phyloP scores from a whole-genome alignment of 2,888 invertebrate genomes.

The Gordius sp. region DNA sequence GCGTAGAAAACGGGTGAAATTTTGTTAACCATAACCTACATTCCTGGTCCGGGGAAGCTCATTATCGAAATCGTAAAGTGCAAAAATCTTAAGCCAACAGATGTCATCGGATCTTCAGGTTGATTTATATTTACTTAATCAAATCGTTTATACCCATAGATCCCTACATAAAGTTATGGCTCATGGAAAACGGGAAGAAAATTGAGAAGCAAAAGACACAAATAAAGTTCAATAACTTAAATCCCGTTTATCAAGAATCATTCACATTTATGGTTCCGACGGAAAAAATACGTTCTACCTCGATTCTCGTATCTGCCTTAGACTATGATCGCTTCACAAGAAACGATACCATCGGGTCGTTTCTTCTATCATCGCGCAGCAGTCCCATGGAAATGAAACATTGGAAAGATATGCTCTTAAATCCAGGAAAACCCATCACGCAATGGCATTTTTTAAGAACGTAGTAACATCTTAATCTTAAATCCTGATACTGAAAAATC shows the following conservation, averaged over 20 bases:
- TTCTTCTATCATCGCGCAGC: constrained; percentile 1
- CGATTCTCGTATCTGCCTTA: background rate
- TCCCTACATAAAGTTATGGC: constrained; percentile 27
- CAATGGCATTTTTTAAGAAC: constrained; percentile 14
- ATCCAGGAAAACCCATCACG: constrained; percentile 13
- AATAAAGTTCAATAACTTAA: constrained; percentile 23
- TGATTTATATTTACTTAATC: constrained; percentile 22
- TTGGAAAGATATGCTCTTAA: constrained; percentile 15
- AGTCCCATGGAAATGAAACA: constrained; percentile 15
- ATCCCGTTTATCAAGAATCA: constrained; percentile 25
- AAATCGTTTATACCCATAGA: no score
- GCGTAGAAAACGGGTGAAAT: constrained; percentile 58
- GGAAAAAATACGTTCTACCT: constrained; percentile 16
- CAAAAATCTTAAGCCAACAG: constrained; percentile 62
- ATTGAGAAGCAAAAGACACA: constrained; percentile 26
- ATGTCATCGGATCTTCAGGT: constrained; percentile 67
- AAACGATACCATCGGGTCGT: constrained; percentile 7
- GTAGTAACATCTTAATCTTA: no score
- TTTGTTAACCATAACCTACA: constrained; percentile 66
- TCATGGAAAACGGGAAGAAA: constrained; percentile 25
- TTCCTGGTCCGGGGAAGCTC: constrained; percentile 68
- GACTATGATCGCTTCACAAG: constrained; percentile 12
- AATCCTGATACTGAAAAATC: no score
- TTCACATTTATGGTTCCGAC: constrained; percentile 25
- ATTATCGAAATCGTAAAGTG: constrained; percentile 72